Base-by-base conservation (phyloP, 2,888 invertebrate genomes). In the Phymatocera aterrima region DNA sequence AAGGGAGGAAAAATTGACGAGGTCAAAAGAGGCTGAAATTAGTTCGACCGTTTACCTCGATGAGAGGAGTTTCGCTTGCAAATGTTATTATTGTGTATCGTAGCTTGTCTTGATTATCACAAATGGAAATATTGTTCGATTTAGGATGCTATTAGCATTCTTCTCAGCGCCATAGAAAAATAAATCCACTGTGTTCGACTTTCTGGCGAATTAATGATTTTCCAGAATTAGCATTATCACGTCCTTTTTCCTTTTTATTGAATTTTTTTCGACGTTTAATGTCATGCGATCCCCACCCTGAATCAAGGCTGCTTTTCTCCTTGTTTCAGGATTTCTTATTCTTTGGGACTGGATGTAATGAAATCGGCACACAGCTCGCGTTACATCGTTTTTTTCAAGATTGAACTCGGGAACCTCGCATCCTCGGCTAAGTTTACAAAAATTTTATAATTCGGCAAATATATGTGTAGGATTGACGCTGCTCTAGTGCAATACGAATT, bases 21-120 rank as follows among this genome's bases (percentile, higher is more conserved):
- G 21, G 21, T 15, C 18, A 21, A 46, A 46, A 68, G 68, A 46
- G 68, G n/a, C 10, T 43, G 43, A 12, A 43, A 68, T 68, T 12
- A 46, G 43, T 68, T 68, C 24, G 46, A 46, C 68, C 68, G 68
- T 43, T 68, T 68, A 68, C 28, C 64, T 64, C 37, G 24, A 68
- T 43, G 43, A 46, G 46, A n/a, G n/a, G n/a, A n/a, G 46, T 68
- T 68, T 46, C 24, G 28, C 68, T 43, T 24, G 46, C 15, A 68
- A 46, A 68, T 46, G 46, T 24, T 68, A 68, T 46, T 34, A 46
- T 68, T 46, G 68, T 24, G 68, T 68, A 12, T 28, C 28, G 24
- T 64, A 68, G 60, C 60, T 60, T 18, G 28, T 3, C 40, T 34
- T 68, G 15, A 68, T 68, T 24, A 68, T 68, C 68, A 28, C 24